phyloP scores from a whole-genome alignment of 2,797 vertebrate species.

The Poeciliopsis presidionis region DNA sequence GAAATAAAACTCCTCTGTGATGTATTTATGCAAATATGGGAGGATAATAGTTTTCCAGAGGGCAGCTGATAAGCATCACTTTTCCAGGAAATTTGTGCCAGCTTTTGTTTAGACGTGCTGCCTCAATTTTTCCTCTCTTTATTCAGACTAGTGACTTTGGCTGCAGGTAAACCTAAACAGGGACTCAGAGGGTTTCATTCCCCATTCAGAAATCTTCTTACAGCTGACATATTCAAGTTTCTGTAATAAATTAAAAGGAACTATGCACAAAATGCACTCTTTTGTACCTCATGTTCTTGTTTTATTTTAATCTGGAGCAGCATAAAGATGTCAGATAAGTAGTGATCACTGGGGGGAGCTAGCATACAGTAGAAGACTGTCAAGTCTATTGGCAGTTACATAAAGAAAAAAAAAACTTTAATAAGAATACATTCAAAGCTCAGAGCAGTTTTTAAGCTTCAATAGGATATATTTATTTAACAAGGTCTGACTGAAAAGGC shows the following conservation, averaged over 20 bases:
- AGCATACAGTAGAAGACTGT: constrained; percentile 54
- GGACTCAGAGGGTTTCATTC: constrained; percentile 1
- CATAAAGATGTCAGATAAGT: constrained; percentile 46
- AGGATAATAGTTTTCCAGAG: constrained; percentile 38
- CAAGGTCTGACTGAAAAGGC: constrained; percentile 16
- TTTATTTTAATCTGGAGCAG: constrained; percentile 13
- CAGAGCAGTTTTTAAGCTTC: constrained; percentile 20
- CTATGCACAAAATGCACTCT: background rate
- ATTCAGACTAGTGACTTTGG: constrained; percentile 9
- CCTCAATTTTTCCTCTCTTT: constrained; percentile 4
- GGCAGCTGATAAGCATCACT: constrained; percentile 53
- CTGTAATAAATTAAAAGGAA: background rate
- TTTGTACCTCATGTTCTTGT: constrained; percentile 3
- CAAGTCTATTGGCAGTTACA: constrained; percentile 35
- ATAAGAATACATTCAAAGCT: constrained; percentile 16
- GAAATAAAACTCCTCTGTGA: constrained; percentile 14
- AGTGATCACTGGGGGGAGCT: constrained; percentile 76
- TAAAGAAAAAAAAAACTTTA: constrained; percentile 28
- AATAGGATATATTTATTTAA: constrained; percentile 33
- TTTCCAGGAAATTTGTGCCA: constrained; percentile 44
- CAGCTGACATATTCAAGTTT: background rate
- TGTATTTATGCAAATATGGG: constrained; percentile 36
- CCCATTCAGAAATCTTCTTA: constrained; percentile 1
- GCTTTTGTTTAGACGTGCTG: constrained; percentile 32
- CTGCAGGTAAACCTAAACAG: background rate